A percentile compares a stretch with the other conserved stretches of the same genome.
phyloP scores from a whole-genome alignment of 2,888 invertebrate genomes.

The Fragum whitleyi region DNA sequence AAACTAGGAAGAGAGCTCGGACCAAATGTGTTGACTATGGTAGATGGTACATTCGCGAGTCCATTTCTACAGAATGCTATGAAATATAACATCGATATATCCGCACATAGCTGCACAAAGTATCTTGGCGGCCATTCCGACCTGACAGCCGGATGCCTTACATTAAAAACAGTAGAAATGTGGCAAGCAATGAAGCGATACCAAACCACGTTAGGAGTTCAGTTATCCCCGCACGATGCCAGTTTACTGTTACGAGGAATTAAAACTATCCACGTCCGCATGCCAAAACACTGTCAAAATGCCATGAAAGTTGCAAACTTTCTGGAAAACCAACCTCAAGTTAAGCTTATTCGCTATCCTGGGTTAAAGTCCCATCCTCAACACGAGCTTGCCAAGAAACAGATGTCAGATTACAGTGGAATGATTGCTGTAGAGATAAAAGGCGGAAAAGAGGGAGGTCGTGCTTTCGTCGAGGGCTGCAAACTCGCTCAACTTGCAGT shows the following conservation, averaged over 20 bases:
- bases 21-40: constrained; percentile 74
- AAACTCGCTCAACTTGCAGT: constrained; percentile 88
- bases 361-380: constrained; percentile 84
- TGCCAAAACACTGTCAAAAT: constrained; percentile 94
- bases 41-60: constrained; percentile 84
- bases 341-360: constrained; percentile 92
- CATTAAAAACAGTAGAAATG: constrained; percentile 76
- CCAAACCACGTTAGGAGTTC: constrained; percentile 75
- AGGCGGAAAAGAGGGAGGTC: constrained; percentile 91
- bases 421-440: constrained; percentile 95
- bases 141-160: constrained; percentile 83
- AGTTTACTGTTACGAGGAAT: constrained; percentile 88
- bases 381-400: constrained; percentile 87
- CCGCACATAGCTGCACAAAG: constrained; percentile 84
- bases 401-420: constrained; percentile 94
- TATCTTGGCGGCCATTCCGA: constrained; percentile 85
- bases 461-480: constrained; percentile 87
- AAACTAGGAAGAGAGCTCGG: constrained; percentile 71
- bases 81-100: constrained; percentile 83
- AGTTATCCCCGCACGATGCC: constrained; percentile 77
- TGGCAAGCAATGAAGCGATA: constrained; percentile 77
- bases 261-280: constrained; percentile 96
- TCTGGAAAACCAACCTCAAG: constrained; percentile 91
- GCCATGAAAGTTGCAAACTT: constrained; percentile 92
- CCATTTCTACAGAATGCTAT: constrained; percentile 82